phyloP scores from a whole-genome alignment of 2,113 vertebrate genomes.

The Panthera tigris region DNA sequence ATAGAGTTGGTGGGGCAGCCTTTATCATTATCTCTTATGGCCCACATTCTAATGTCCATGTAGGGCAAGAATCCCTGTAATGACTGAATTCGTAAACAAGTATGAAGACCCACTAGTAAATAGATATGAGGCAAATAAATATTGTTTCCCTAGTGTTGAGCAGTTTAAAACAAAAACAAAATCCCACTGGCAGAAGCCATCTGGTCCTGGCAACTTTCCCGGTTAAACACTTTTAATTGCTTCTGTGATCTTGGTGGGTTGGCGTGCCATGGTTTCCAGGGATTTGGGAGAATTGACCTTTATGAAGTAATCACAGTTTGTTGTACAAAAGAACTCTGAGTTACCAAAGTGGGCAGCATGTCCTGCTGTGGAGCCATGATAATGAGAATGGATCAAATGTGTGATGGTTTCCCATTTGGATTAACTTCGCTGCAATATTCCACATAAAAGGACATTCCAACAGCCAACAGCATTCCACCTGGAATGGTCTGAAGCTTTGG shows the following conservation, averaged over 20 bases:
- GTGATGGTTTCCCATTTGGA: slow-evolving; percentile 2
- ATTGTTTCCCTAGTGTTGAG: slow-evolving; percentile 62
- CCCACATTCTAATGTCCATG: not conserved
- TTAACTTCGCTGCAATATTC: not conserved
- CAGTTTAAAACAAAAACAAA: slow-evolving; percentile 77
- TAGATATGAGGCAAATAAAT: slow-evolving; percentile 63
- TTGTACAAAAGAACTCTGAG: slow-evolving; percentile 67
- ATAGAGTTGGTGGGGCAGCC: not conserved
- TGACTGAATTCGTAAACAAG: slow-evolving; percentile 15
- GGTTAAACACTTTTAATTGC: slow-evolving; percentile 79
- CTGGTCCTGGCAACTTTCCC: slow-evolving; percentile 76
- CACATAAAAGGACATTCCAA: not conserved
- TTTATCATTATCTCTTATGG: not conserved
- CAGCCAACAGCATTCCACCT: not conserved
- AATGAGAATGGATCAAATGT: slow-evolving; percentile 27
- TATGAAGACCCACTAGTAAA: slow-evolving; percentile 55
- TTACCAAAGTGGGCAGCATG: slow-evolving; percentile 64
- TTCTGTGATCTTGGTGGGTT: slow-evolving; percentile 77
- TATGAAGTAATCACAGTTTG: slow-evolving; percentile 76
- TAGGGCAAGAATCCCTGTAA: not conserved
- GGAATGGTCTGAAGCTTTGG: not conserved
- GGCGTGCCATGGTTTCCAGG: slow-evolving; percentile 71
- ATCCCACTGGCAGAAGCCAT: slow-evolving; percentile 75
- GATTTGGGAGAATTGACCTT: slow-evolving; percentile 77
- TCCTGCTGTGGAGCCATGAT: slow-evolving; percentile 40